These are phyloP conservation scores for Monomorium pharaonis DNA, from an alignment of 1,140 invertebrate genomes.

Conservation along the genomic window DNA sequence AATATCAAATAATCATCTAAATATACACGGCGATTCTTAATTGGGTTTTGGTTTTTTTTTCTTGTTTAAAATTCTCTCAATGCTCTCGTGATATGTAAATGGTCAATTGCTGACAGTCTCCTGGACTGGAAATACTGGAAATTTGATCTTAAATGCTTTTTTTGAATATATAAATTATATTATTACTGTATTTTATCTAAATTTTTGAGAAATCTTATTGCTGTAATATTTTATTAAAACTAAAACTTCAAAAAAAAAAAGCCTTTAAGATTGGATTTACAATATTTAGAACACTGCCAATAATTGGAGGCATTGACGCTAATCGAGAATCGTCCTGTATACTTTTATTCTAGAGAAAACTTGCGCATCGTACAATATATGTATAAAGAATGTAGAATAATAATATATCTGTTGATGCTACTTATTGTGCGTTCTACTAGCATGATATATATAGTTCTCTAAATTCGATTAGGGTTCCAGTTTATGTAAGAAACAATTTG, in stretches of 20 bases:
- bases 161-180: too few species aligned
- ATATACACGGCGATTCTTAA: constrained; percentile 7
- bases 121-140: too few species aligned
- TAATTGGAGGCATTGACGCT: too few species aligned
- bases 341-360: constrained; percentile 6
- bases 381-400: constrained; percentile 58
- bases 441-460: constrained; percentile 9
- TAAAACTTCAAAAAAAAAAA: too few species aligned
- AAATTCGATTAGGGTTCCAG: constrained; percentile 35
- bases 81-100: neutral
- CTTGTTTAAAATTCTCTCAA: neutral
- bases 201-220: too few species aligned
- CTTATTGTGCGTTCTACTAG: constrained; percentile 38
- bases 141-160: too few species aligned
- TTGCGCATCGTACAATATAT: constrained; percentile 60
- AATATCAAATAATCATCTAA: constrained; percentile 50
- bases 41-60: neutral
- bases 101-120: too few species aligned
- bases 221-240: too few species aligned
- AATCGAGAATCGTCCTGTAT: constrained; percentile 8
- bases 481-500: constrained; percentile 37
- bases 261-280: too few species aligned
- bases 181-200: too few species aligned
- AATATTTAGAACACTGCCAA: too few species aligned
- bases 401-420: constrained; percentile 42